Conservation (phyloP, 2,797 vertebrate species). For the Antennarius maculatus region DNA sequence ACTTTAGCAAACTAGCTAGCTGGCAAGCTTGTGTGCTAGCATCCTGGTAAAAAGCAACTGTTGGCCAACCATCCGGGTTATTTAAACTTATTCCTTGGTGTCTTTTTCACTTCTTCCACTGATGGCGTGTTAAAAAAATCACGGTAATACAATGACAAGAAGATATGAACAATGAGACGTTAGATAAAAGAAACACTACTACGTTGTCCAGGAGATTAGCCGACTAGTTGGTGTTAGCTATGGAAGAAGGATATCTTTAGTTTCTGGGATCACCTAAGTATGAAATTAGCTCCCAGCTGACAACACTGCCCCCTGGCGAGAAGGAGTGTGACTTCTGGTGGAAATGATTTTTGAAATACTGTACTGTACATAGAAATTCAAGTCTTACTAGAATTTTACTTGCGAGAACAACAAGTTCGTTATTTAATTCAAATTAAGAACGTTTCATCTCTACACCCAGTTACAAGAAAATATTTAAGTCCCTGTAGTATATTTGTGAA, state of each 20-base stretch:
- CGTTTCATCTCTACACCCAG: not conserved
- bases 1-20: constrained; percentile 64
- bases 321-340: constrained; percentile 35
- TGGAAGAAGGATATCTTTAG: constrained; percentile 45
- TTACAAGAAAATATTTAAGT: not conserved
- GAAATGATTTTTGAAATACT: not conserved
- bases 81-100: constrained; percentile 5
- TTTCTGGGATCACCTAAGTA: constrained; percentile 65
- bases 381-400: no score
- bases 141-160: not conserved
- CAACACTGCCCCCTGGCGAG: constrained; percentile 49
- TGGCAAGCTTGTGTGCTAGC: constrained; percentile 60
- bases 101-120: constrained; percentile 9
- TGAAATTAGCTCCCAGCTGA: not conserved
- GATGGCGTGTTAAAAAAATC: not conserved
- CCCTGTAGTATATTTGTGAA: not conserved
- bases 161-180: constrained; percentile 5
- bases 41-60: constrained; percentile 56
- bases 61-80: constrained; percentile 36
- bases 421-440: not conserved
- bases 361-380: no score
- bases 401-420: not conserved
- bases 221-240: constrained; percentile 66
- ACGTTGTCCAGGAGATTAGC: constrained; percentile 67
- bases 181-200: constrained; percentile 41